A percentile compares a stretch with the other conserved stretches of the same genome.
Conservation (phyloP, 2,113 vertebrate species). For the Chloebia gouldiae region DNA sequence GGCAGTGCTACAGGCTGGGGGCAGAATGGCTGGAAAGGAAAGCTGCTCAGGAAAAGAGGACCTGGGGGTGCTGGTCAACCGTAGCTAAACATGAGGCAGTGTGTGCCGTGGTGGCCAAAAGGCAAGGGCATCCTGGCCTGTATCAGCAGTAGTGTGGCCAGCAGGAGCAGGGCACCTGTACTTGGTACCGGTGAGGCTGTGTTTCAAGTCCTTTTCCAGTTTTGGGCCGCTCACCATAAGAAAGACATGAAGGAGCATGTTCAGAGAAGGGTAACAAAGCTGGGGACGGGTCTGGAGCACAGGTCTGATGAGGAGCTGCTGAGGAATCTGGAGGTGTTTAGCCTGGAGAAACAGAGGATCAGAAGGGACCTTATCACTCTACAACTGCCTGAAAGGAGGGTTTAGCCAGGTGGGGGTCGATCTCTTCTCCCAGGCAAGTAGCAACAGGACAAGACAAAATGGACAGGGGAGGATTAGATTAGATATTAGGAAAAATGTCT, state of each 20-base stretch:
- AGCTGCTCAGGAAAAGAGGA: not conserved
- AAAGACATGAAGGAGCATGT: fast-evolving
- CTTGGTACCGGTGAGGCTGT: fast-evolving
- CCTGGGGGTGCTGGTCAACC: fast-evolving
- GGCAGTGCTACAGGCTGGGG: not conserved
- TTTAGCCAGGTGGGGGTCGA: fast-evolving
- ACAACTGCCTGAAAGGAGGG: not conserved
- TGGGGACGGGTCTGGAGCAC: not conserved
- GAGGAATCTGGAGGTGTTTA: not conserved
- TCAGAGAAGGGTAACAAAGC: not conserved
- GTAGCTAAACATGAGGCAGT: not conserved
- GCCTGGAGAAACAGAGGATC: not conserved
- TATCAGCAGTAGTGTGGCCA: not conserved
- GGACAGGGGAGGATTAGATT: not conserved
- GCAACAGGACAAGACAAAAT: not conserved
- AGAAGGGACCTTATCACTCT: fast-evolving
- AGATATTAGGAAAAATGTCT: not conserved
- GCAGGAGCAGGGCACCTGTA: not conserved
- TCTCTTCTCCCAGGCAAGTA: not conserved
- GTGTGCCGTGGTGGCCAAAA: not conserved
- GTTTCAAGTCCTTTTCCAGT: too few species aligned
- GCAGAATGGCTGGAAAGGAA: not conserved
- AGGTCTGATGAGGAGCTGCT: not conserved
- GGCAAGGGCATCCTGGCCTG: not conserved
- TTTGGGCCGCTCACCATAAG: not conserved